phyloP scores from a whole-genome alignment of 2,888 invertebrate species.

The Spodoptera picta region DNA sequence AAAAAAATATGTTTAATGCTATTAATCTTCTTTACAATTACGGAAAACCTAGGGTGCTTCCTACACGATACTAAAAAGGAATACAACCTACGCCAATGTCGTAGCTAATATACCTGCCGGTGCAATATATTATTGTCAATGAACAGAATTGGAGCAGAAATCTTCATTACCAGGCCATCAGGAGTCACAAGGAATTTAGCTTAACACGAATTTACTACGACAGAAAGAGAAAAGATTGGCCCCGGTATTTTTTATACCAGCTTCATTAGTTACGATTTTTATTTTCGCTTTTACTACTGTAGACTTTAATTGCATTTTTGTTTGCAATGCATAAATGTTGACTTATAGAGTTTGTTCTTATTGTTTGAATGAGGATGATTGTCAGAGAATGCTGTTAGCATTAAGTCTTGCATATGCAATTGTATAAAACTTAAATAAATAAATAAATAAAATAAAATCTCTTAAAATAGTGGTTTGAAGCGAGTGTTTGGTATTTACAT shows the following conservation, averaged over 20 bases:
- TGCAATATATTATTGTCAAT: conserved; percentile 54
- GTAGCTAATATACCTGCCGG: conserved; percentile 42
- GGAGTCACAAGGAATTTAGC: conserved; percentile 37
- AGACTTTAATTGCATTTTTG: conserved; percentile 1
- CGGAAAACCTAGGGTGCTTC: too few relatives aligned
- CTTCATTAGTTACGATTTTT: conserved; percentile 7
- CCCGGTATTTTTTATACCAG: conserved; percentile 19
- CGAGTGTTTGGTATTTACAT: too few relatives aligned
- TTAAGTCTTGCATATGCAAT: too few relatives aligned
- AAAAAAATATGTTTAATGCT: too few relatives aligned
- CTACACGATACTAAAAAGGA: conserved; percentile 13
- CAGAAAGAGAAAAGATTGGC: conserved; percentile 16
- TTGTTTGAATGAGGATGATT: not conserved
- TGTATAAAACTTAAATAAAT: too few relatives aligned
- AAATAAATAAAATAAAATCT: too few relatives aligned
- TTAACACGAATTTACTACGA: conserved; percentile 44
- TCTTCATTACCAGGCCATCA: conserved; percentile 51
- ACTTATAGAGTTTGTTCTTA: not conserved
- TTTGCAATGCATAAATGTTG: not conserved
- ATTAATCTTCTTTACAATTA: not conserved
- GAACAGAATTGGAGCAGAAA: conserved; percentile 48
- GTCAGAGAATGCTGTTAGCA: too few relatives aligned
- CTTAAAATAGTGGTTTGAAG: too few relatives aligned
- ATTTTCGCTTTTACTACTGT: conserved; percentile 3
- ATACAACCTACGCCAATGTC: conserved; percentile 5